These are phyloP conservation scores for Abramis brama DNA, from an alignment of 2,113 vertebrate genomes.

Conservation along the genomic window DNA sequence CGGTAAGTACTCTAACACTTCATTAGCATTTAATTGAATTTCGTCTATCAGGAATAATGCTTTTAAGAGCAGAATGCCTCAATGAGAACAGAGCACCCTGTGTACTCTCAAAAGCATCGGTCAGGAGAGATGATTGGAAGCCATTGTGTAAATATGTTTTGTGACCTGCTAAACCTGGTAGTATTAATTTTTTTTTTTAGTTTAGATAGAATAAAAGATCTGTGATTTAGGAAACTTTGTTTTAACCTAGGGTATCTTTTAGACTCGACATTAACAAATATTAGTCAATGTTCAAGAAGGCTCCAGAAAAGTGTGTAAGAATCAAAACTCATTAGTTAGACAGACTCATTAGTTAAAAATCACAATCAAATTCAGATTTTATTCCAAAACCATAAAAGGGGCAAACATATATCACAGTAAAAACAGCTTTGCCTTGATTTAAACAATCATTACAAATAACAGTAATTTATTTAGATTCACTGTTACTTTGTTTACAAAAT, in stretches of 20 bases:
- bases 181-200: too few species aligned
- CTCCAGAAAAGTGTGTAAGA: background rate
- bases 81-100: background rate
- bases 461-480: slow-evolving; percentile 63
- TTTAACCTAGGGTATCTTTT: background rate
- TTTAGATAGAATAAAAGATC: background rate
- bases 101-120: slow-evolving; percentile 12
- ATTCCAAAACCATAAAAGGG: slow-evolving; percentile 68
- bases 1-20: slow-evolving; percentile 76
- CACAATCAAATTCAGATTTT: slow-evolving; percentile 59
- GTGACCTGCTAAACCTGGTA: background rate
- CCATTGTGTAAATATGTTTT: background rate
- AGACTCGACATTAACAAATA: background rate
- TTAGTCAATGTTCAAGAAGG: too few species aligned
- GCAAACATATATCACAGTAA: slow-evolving; percentile 65
- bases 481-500: slow-evolving; percentile 68
- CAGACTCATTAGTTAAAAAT: background rate
- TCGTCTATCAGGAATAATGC: slow-evolving; percentile 71
- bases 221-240: background rate
- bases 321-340: slow-evolving; percentile 10
- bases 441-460: slow-evolving; percentile 78
- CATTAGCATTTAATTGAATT: slow-evolving; percentile 79
- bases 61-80: slow-evolving; percentile 49
- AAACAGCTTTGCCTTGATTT: slow-evolving; percentile 69
- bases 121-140: slow-evolving; percentile 36